Evolutionary conservation across 2,113 vertebrate species (phyloP).

Genomic region (Tachuris rubrigastra): DNA sequence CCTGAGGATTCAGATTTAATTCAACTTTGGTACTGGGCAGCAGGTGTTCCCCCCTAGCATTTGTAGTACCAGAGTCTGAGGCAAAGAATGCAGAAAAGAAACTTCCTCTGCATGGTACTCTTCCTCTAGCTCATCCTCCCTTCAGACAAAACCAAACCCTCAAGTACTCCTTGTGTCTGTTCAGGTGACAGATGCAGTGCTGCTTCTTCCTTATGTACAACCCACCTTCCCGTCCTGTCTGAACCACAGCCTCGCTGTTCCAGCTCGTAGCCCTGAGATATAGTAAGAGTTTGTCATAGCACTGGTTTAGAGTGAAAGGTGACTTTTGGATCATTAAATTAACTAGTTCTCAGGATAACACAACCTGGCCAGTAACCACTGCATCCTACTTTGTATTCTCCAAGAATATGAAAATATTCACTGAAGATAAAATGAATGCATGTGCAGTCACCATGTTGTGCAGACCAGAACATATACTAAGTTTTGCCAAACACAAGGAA

Average conservation of each 20-base stretch:
- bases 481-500: background rate
- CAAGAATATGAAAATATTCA: background rate
- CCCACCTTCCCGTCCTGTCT: background rate
- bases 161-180: background rate
- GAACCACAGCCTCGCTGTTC: background rate
- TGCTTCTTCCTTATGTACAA: background rate
- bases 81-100: background rate
- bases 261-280: background rate
- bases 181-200: background rate
- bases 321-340: background rate
- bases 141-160: background rate
- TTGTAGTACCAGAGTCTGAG: background rate
- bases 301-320: background rate
- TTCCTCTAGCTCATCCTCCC: background rate
- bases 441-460: background rate
- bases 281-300: background rate
- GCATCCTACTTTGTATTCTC: background rate
- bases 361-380: background rate
- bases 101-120: background rate
- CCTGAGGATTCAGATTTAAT: slow-evolving; percentile 38
- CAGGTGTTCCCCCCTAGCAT: background rate
- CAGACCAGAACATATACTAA: background rate
- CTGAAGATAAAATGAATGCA: background rate
- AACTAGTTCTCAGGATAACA: fast-evolving
- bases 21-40: slow-evolving; percentile 25